Base-by-base conservation (phyloP, 2,113 vertebrate genomes). In the Australoheros scitulus region DNA sequence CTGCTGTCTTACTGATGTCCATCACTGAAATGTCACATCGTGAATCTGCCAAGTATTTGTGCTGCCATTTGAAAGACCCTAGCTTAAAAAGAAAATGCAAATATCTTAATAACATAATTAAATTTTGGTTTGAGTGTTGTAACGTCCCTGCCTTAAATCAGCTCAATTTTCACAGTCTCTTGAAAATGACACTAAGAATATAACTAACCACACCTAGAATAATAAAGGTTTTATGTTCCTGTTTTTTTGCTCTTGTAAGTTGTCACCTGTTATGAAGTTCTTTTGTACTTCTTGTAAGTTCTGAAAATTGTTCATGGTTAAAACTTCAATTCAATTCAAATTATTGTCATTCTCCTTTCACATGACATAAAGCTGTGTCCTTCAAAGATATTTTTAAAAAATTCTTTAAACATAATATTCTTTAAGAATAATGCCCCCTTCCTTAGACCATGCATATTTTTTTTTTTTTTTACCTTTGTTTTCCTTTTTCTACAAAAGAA, bases 21-120 rank as follows among this genome's bases (percentile, higher is more conserved):
- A 20, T 80, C 56, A 64, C 80, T 59, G 63, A 78, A 84, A 83
- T 89, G 82, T 91, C 60, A 78, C 82, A 70, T 84, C 56, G 36
- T 74, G 41, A 79, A 77, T 81, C 80, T 85, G 47, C 75, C 55
- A 57, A 22, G 68, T n/a, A 70, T 68, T 32, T 11, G 20, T 18
- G 38, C 55, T 65, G 38, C 77, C 52, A 58, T 32, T 82, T 55
- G 10, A 61, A 76, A 65, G 11, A 56, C 6, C 5, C 2, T n/a
- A 26, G 8, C 14, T 75, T 29, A 5, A 61, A 47, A 70, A 77
- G 32, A n/a, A 72, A 55, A 29, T 55, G 47, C 26, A 55, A 55
- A 52, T 52, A 52, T 17, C 47, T 11, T 52, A 20, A 52, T 3
- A 72, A 52, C 26, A 29, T 32, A 26, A 72, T 52, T 26, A 72